Percentiles rank a stretch among this genome's conserved stretches.
Conservation (phyloP, 1,140 invertebrate species). For the Homalodisca vitripennis region DNA sequence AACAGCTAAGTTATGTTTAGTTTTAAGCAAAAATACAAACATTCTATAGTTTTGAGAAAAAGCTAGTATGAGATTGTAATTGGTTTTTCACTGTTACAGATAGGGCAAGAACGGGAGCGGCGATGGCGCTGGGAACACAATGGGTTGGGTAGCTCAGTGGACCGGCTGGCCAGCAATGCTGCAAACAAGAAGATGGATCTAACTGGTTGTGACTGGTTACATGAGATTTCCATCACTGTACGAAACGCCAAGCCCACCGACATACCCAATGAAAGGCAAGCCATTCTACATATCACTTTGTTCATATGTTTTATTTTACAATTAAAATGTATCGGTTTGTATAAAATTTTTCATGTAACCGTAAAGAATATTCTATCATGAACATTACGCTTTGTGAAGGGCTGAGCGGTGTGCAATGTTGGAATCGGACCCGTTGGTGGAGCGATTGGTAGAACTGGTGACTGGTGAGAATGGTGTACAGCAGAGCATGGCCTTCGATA, state of each 20-base stretch:
- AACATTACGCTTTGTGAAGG: slow-evolving; percentile 47
- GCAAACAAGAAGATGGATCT: slow-evolving; percentile 54
- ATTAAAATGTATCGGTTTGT: background rate
- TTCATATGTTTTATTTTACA: background rate
- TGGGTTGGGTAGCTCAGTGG: slow-evolving; percentile 21
- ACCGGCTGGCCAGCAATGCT: slow-evolving; percentile 41
- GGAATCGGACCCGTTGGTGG: slow-evolving; percentile 72
- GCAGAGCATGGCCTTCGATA: slow-evolving; percentile 67
- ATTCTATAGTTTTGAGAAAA: too few species aligned
- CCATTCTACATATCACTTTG: slow-evolving; percentile 4
- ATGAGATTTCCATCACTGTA: slow-evolving; percentile 87
- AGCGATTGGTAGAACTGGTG: slow-evolving; percentile 65
- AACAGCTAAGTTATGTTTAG: too few species aligned
- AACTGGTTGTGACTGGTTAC: slow-evolving; percentile 82
- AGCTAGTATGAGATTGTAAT: too few species aligned
- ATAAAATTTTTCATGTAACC: background rate
- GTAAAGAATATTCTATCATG: background rate
- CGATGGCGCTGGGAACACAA: slow-evolving; percentile 7
- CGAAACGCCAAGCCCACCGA: slow-evolving; percentile 66
- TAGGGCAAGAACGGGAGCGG: slow-evolving; percentile 5
- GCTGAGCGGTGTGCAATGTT: slow-evolving; percentile 78
- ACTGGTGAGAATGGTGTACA: slow-evolving; percentile 46
- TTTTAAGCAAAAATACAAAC: too few species aligned
- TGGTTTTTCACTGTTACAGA: background rate
- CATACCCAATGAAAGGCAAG: slow-evolving; percentile 68